A percentile compares a stretch with the other conserved stretches of the same genome.
These are phyloP conservation scores for Microplitis mediator DNA, from an alignment of 1,140 invertebrate genomes.

Conservation along the genomic window DNA sequence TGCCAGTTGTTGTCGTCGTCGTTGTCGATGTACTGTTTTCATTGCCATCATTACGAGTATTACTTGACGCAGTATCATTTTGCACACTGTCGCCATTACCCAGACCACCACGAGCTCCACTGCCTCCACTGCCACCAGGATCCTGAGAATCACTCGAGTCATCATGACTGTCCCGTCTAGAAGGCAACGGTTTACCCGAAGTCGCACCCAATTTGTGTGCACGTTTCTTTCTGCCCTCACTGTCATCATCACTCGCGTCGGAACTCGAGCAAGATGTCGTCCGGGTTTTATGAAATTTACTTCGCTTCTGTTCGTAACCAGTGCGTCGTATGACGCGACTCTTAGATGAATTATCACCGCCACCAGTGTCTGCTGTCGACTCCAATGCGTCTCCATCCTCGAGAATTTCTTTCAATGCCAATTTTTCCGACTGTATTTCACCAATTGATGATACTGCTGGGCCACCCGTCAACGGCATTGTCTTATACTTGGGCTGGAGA, in stretches of 20 bases:
- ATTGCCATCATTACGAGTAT: slow-evolving; percentile 41
- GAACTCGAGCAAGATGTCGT: slow-evolving; percentile 89
- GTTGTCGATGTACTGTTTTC: slow-evolving; percentile 29
- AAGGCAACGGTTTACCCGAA: slow-evolving; percentile 66
- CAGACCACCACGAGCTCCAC: slow-evolving; percentile 43
- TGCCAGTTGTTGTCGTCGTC: slow-evolving; percentile 41
- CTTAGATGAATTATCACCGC: slow-evolving; percentile 35
- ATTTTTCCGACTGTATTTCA: slow-evolving; percentile 52
- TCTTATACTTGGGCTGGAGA: slow-evolving; percentile 64
- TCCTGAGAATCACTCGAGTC: slow-evolving; percentile 79
- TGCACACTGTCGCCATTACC: slow-evolving; percentile 51
- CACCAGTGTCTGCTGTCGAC: slow-evolving; percentile 28
- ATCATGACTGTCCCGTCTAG: slow-evolving; percentile 75
- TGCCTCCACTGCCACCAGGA: slow-evolving; percentile 63
- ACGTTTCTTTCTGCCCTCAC: slow-evolving; percentile 79
- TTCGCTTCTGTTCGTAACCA: slow-evolving; percentile 70
- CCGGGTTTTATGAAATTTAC: slow-evolving; percentile 76
- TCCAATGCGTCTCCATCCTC: slow-evolving; percentile 67
- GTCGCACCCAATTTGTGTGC: slow-evolving; percentile 71
- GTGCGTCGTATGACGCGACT: slow-evolving; percentile 48
- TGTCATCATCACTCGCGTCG: slow-evolving; percentile 89
- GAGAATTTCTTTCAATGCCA: slow-evolving; percentile 74
- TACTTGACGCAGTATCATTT: slow-evolving; percentile 32
- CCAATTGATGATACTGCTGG: slow-evolving; percentile 17
- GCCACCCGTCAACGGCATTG: slow-evolving; percentile 64